Percentiles rank a stretch among this genome's conserved stretches.
phyloP scores from a whole-genome alignment of 2,113 vertebrate genomes.

The Irena cyanogastra region DNA sequence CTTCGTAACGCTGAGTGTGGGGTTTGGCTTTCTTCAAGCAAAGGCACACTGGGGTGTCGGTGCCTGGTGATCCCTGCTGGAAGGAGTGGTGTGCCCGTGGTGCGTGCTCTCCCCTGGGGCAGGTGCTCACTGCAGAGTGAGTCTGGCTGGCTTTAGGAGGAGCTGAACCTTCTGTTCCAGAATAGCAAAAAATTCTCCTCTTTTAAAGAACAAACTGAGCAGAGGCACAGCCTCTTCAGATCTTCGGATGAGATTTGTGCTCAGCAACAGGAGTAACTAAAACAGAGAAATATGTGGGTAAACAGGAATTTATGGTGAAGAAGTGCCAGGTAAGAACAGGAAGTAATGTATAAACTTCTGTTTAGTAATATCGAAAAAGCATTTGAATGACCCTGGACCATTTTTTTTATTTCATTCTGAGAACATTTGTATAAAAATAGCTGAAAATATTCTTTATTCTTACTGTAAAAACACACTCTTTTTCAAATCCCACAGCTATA shows the following conservation, averaged over 20 bases:
- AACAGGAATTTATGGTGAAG: not conserved
- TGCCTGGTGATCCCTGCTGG: not conserved
- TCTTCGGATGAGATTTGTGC: not conserved
- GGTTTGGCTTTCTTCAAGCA: not conserved
- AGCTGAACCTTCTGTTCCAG: not conserved
- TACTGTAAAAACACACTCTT: not conserved
- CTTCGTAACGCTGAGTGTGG: not conserved
- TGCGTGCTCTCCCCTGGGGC: fast-evolving
- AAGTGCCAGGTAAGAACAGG: not conserved
- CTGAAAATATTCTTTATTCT: not conserved
- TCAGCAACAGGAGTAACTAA: not conserved
- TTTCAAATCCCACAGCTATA: not conserved
- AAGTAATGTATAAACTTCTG: not conserved
- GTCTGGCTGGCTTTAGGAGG: not conserved
- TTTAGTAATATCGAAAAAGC: not conserved
- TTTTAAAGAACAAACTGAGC: not conserved
- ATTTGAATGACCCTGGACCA: not conserved
- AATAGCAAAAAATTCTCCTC: not conserved
- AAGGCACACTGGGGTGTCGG: not conserved
- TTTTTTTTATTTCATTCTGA: not conserved
- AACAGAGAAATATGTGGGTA: not conserved
- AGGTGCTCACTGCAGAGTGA: not conserved
- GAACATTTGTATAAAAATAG: not conserved
- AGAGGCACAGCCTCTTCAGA: not conserved
- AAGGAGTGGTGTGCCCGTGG: not conserved